A percentile compares a stretch with the other conserved stretches of the same genome.
Evolutionary conservation across 1,140 invertebrate genomes (phyloP).

Genomic region (Brachionus rubens): DNA sequence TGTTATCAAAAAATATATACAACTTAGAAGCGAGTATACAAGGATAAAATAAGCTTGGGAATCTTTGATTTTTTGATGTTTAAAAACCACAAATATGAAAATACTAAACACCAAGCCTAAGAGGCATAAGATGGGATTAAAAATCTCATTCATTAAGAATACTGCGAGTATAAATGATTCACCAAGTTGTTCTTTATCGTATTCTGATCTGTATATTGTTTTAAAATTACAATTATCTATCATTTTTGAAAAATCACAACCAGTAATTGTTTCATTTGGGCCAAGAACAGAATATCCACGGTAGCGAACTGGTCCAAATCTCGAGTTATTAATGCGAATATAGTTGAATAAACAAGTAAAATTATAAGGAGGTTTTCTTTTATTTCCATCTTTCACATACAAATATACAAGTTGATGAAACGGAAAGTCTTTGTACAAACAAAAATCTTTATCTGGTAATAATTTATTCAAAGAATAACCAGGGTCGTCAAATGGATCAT

Average conservation of each 20-base stretch:
- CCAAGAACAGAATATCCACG: neutral
- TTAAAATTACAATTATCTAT: neutral
- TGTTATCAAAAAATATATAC: neutral
- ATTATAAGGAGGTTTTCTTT: neutral
- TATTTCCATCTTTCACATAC: neutral
- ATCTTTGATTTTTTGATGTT: neutral
- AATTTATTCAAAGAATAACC: neutral
- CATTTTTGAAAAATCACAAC: neutral
- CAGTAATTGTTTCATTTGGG: neutral
- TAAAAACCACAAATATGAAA: neutral
- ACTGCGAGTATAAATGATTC: neutral
- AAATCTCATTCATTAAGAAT: neutral
- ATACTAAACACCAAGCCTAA: neutral
- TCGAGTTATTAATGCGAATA: neutral
- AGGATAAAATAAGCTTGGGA: neutral
- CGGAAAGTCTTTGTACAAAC: neutral
- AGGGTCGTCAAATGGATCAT: neutral
- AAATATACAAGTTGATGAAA: slow-evolving; percentile 13
- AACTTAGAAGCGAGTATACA: neutral
- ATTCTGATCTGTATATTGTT: neutral
- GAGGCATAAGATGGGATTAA: neutral
- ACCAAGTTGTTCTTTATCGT: neutral
- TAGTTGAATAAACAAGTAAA: slow-evolving; percentile 14
- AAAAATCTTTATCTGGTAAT: slow-evolving; percentile 1
- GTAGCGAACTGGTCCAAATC: neutral